A percentile compares a stretch with the other conserved stretches of the same genome.
phyloP scores from a whole-genome alignment of 92 coral and sea anemone species.

The Epizoanthus fatuus region DNA sequence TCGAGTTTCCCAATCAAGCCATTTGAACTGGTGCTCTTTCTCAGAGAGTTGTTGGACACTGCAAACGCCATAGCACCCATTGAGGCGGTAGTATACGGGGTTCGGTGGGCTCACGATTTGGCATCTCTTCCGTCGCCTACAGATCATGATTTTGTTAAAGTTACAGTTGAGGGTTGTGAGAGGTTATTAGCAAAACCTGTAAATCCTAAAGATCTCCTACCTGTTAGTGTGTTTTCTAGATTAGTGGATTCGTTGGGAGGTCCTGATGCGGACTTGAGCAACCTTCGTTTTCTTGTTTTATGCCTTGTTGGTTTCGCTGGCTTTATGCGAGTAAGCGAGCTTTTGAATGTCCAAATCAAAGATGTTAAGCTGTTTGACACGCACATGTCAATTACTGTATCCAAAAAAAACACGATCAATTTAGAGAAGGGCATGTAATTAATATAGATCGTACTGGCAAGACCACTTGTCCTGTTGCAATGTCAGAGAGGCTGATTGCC shows the following conservation, averaged over 20 bases:
- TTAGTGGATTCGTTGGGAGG: slow-evolving; percentile 1
- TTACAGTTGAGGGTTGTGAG: slow-evolving; percentile 22
- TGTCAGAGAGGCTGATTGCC: slow-evolving; percentile 12
- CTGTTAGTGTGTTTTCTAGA: neutral
- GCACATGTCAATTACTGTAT: slow-evolving; percentile 5
- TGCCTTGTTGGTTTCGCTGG: slow-evolving; percentile 14
- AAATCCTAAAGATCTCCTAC: slow-evolving; percentile 11
- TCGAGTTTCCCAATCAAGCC: too few species aligned
- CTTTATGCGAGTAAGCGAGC: slow-evolving; percentile 37
- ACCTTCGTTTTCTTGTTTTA: slow-evolving; percentile 18
- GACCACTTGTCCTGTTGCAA: slow-evolving; percentile 23
- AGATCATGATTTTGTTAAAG: slow-evolving; percentile 13
- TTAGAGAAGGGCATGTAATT: slow-evolving; percentile 13
- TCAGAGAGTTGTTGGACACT: too few species aligned
- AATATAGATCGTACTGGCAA: neutral
- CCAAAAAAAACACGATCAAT: slow-evolving; percentile 2
- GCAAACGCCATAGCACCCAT: too few species aligned
- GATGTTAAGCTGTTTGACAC: slow-evolving; percentile 22
- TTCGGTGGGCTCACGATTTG: slow-evolving; percentile 16
- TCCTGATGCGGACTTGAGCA: neutral
- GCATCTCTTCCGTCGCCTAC: neutral
- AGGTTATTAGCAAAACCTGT: slow-evolving; percentile 21
- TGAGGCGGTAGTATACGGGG: neutral
- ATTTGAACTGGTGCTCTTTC: too few species aligned
- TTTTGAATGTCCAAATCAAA: slow-evolving; percentile 10